These are phyloP conservation scores for Drosophila mettleri DNA, from an alignment of 2,888 invertebrate species.

Conservation along the genomic window DNA sequence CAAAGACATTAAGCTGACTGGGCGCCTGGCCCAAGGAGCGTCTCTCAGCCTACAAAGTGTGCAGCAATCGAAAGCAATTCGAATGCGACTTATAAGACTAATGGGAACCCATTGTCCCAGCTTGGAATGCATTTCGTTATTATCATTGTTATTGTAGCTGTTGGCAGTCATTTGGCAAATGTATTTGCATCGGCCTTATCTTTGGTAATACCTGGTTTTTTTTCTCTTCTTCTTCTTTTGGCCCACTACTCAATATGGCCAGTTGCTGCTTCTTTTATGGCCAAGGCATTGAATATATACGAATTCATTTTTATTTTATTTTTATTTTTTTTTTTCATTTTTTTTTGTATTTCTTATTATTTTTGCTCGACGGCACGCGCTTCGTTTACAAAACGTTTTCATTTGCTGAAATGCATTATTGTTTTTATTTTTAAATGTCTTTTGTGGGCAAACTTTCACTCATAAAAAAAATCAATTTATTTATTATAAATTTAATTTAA, in stretches of 20 bases:
- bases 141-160: constrained; percentile 6
- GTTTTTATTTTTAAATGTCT: constrained; percentile 4
- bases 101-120: constrained; percentile 31
- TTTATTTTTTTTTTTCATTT: constrained; percentile 1
- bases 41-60: neutral
- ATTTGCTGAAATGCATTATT: constrained; percentile 13
- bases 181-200: constrained; percentile 58
- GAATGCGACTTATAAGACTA: constrained; percentile 21
- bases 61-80: constrained; percentile 44
- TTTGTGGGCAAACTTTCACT: constrained; percentile 60
- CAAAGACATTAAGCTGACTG: neutral
- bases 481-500: neutral
- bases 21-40: neutral
- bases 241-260: constrained; percentile 53
- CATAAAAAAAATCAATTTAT: constrained; percentile 26
- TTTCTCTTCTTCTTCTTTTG: neutral
- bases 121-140: constrained; percentile 9
- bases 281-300: constrained; percentile 69
- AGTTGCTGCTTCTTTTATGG: constrained; percentile 57
- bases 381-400: constrained; percentile 51
- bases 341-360: constrained; percentile 6
- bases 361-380: constrained; percentile 47
- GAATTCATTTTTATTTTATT: constrained; percentile 19
- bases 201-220: constrained; percentile 42
- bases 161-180: constrained; percentile 42